Evolutionary conservation across 1,140 invertebrate genomes (phyloP), one percentile per base, ranked within the genome.

Genomic region (Galendromus occidentalis): DNA sequence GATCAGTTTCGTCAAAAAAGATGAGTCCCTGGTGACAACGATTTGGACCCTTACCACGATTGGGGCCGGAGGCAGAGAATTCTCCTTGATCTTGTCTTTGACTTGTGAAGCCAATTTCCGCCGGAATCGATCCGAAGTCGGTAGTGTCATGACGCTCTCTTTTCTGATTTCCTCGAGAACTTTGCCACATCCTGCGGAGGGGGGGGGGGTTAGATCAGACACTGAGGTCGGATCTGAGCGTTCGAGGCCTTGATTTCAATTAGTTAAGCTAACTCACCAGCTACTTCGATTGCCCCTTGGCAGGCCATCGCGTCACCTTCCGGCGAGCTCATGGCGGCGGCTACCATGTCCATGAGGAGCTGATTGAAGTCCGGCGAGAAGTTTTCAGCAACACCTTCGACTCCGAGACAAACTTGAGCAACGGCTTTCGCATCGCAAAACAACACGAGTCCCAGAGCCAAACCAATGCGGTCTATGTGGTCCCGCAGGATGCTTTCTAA

Each of bases 371-470:
- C 51, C 1, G 51, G 51, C 17, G 51, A 59, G 22, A 59, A 59
- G 20, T 59, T 59, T 0, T 59, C 51, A 25, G 51, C 51, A 22
- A 59, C 51, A 4, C 51, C 51, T 25, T 59, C 51, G 5, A 59
- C 51, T 29, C 51, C 51, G 25, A 59, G 51, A 9, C 51, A 59
- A 14, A 59, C 51, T 22, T 59, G 25, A 22, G 51, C 51, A 25
- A 59, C 51, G 25, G 51, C 51, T 22, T 59, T 59, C 14, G 51
- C 51, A 25, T 59, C 51, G 22, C 51, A 59, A 22, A 59, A 59
- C 2, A 59, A 2, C n/a, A 59, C n/a, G 25, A 59, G 51, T 17
- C 51, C 51, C 12, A 59, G 33, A 4, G 51, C 51, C 14, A 59
- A 33, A 6, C 51, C 51, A 29, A 59, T 1, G 51, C 51, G 51